Evolutionary conservation across 37 sponge, comb jelly and placozoan genomes (phyloP), one percentile per base, ranked within the genome.

Genomic region (Haliclona indistincta): DNA sequence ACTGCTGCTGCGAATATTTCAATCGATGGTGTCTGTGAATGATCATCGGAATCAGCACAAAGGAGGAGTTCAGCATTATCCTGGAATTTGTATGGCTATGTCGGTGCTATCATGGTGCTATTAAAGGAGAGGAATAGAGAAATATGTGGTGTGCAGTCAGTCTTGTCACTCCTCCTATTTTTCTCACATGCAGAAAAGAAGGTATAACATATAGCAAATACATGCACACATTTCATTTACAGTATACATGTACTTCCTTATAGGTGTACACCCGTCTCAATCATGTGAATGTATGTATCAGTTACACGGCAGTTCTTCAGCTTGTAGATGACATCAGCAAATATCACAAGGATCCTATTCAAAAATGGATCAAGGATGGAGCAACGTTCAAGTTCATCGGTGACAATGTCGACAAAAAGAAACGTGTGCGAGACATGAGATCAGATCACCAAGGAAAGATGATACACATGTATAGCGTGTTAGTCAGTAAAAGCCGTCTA

Each of bases 401-500:
- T 25, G 70, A 69, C 29, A 69, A 69, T 69, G 70, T 69, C 8
- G 70, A 69, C 29, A 41, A 69, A 8, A 41, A 69, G 33, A 11
- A 10, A 7, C 22, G 32, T 8, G 51, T 71, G 2, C 53, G 71
- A 52, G 71, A 71, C 36, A 32, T 71, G 15, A 15, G 54, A 19
- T 4, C 54, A 33, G 71, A 71, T 37, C 71, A 71, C 38, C 71
- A 47, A 52, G 71, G 32, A 13, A 36, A 71, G 17, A 47, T 71
- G 54, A 2, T 47, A 22, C 71, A 71, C 19, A 71, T 71, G 74
- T 71, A 71, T 29, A 71, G 74, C 74, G 62, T 71, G 6, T 34
- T 71, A 19, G 74, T 29, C 19, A 30, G 51, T 10, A 40, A 25
- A 51, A 71, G 74, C 25, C 63, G 74, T 22, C 61, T 29, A 32